Evolutionary conservation across 2,888 invertebrate genomes (phyloP).

Genomic region (Peribatodes rhomboidaria): DNA sequence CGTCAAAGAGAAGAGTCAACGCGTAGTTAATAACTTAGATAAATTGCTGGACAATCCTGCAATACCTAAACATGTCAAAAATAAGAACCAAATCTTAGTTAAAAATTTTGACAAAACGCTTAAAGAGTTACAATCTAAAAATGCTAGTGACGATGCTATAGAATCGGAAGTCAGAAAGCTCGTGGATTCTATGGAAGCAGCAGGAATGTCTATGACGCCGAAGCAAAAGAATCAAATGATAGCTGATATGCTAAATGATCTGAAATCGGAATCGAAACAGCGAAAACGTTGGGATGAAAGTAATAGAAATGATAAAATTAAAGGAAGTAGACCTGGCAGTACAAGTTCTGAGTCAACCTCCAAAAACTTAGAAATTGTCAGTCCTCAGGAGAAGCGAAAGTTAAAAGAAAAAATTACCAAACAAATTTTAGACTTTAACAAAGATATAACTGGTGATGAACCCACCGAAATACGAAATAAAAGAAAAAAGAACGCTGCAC

Average conservation of each 20-base stretch:
- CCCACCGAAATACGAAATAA: slow-evolving; percentile 30
- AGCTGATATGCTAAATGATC: slow-evolving; percentile 14
- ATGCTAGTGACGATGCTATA: slow-evolving; percentile 16
- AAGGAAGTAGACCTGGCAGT: too few species aligned
- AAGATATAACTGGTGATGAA: slow-evolving; percentile 37
- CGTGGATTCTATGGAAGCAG: slow-evolving; percentile 17
- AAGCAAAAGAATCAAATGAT: slow-evolving; percentile 19
- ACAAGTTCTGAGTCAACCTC: background rate
- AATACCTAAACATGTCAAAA: slow-evolving; percentile 18
- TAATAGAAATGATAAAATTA: slow-evolving; percentile 32
- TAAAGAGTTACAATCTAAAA: slow-evolving; percentile 10
- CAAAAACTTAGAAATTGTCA: background rate
- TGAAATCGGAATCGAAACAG: slow-evolving; percentile 29
- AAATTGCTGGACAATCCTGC: slow-evolving; percentile 26
- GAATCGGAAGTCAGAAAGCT: slow-evolving; percentile 19
- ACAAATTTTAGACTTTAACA: slow-evolving; percentile 41
- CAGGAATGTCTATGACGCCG: slow-evolving; percentile 16
- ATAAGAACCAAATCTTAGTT: slow-evolving; percentile 1
- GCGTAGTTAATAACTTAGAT: slow-evolving; percentile 6
- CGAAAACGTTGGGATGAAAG: slow-evolving; percentile 36
- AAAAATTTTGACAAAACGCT: slow-evolving; percentile 20
- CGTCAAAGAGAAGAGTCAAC: background rate
- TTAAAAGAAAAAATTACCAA: background rate
- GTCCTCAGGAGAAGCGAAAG: background rate
- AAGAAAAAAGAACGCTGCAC: slow-evolving; percentile 31